Base-by-base conservation (phyloP, 2,888 invertebrate species). In the Cryptophagus acutangulus region DNA sequence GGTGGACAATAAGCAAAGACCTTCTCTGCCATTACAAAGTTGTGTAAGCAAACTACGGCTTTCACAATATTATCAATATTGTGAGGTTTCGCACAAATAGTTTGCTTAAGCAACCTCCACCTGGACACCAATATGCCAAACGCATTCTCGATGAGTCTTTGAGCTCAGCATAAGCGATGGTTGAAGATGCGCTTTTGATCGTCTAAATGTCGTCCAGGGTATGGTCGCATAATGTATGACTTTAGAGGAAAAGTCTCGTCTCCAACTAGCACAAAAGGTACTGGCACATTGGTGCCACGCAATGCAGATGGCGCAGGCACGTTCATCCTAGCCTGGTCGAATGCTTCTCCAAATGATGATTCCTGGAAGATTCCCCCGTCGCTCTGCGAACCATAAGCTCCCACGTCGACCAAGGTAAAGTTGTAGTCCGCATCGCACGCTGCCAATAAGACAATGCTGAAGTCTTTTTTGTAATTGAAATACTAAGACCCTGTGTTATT, bases 11-110 rank as follows among this genome's bases (percentile, higher is more conserved):
- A 49, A 3, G 31, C 35, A 14, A 16, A 16, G 17, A 36, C 15
- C 8, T 29, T 5, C 36, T 48, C 39, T 9, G 16, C 30, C 25
- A 34, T 41, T 30, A 47, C 47, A 38, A 33, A 54, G 38, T 51
- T 53, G 34, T 55, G 52, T 3, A 54, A 35, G 16, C 43, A 37
- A 5, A 42, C 36, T 18, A 38, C 29, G 9, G 54, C 49, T 36
- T 52, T 49, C 1, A 56, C 39, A 36, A 56, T 50, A 37, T 40
- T 44, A 24, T 54, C 52, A 4, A 54, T 38, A 47, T 55, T 57
- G 34, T 56, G 42, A 5, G 45, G 43, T 28, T 55, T 42, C 14
- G 48, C 50, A 40, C 39, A 37, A 30, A 57, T 51, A 3, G 34
- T 46, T 25, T 43, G 46, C 37, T 43, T 45, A 9, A 56, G 44